phyloP scores from a whole-genome alignment of 2,113 vertebrate species.

The Pungitius pungitius region DNA sequence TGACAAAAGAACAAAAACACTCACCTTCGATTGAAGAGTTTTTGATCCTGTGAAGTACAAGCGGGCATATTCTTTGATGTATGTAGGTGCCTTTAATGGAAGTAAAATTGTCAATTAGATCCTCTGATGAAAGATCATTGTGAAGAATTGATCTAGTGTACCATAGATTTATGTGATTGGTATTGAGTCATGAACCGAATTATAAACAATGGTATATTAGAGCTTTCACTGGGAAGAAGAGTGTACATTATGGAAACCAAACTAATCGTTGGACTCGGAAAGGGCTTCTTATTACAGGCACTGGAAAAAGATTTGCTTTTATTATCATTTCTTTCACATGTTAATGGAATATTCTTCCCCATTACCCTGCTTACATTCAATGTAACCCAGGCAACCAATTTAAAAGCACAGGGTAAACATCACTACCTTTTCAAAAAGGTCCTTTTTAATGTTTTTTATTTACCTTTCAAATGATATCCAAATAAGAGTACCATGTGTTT shows the following conservation, averaged over 20 bases:
- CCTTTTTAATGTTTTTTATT: neutral
- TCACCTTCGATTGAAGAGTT: conserved; percentile 88
- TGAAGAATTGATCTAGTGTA: neutral
- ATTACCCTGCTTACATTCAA: neutral
- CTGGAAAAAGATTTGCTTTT: neutral
- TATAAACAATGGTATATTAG: neutral
- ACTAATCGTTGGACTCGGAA: neutral
- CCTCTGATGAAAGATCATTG: neutral
- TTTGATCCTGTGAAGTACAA: conserved; percentile 86
- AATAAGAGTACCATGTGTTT: neutral
- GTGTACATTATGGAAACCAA: neutral
- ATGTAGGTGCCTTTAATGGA: conserved; percentile 86
- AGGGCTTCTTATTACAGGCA: neutral
- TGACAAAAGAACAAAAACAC: conserved; percentile 19
- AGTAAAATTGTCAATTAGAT: conserved; percentile 11
- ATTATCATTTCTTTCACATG: neutral
- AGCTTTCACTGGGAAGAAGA: neutral
- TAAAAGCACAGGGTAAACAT: neutral
- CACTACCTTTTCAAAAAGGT: neutral
- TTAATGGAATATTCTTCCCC: neutral
- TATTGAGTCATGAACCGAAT: neutral
- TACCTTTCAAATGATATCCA: neutral
- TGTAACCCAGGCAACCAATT: conserved; percentile 33
- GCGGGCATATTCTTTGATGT: conserved; percentile 90
- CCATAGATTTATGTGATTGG: neutral